Evolutionary conservation across 2,113 vertebrate genomes (phyloP), one percentile per base, ranked within the genome.

Genomic region (Zosterops pallidus): DNA sequence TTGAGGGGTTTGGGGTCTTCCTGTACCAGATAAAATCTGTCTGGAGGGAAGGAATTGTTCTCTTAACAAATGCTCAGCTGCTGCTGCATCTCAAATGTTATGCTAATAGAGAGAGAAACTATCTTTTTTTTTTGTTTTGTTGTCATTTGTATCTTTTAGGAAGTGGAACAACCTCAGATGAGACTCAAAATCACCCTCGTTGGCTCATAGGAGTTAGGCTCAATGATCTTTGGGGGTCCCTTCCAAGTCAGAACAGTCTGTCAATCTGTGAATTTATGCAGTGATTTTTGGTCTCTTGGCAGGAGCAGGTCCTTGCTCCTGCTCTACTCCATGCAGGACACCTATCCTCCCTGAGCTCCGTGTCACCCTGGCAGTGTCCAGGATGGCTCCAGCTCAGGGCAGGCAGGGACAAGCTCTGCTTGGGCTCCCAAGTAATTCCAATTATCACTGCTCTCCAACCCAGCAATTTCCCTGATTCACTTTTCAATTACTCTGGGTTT

Each of bases 401-500:
- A 92, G 25, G 28, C 60, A 49, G n/a, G 53, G n/a, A 72, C 46
- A 59, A 33, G 49, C 23, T 90, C 25, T 55, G 68, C 56, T 49
- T 44, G 35, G 55, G 21, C 41, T 95, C 57, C 70, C 31, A 20
- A 35, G n/a, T 57, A n/a, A 83, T 92, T 93, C 87, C 63, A 68
- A 4, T 71, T 70, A 63, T 68, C 65, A n/a, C 31, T n/a, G 35
- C 55, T 87, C 75, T 70, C 78, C 85, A 53, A 16, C 9, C 37
- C 21, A 20, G 82, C 75, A 86, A 68, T 63, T 86, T 86, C 71
- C 90, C 79, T 93, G 92, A 91, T 87, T 91, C 77, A 57, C 65
- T 96, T 92, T 94, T 91, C 94, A 95, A 87, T 95, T 95, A 95
- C 68, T 88, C 52, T 4, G 12, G 47, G 29, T 86, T 80, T 95